Evolutionary conservation across 2,113 vertebrate species (phyloP).

Genomic region (Dicrurus megarhynchus): DNA sequence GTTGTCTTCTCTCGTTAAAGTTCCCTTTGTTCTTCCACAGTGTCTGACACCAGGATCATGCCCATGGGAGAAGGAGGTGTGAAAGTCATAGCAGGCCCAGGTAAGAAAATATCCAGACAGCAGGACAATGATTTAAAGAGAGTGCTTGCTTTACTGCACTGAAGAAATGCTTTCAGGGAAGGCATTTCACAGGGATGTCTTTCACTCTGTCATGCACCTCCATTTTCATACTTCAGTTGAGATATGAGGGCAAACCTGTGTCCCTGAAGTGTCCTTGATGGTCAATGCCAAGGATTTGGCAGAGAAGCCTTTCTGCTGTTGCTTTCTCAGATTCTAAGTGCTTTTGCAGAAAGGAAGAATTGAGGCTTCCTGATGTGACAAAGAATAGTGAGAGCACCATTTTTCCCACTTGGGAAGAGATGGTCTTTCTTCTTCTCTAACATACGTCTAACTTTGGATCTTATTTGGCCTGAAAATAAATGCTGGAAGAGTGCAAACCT

Average conservation of each 20-base stretch:
- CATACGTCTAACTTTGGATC: background rate
- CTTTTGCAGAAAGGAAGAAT: background rate
- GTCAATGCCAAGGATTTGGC: background rate
- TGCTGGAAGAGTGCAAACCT: background rate
- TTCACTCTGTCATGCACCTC: background rate
- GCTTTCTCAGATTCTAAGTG: background rate
- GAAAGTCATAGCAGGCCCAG: conserved; percentile 68
- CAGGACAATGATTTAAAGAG: background rate
- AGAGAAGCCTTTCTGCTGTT: background rate
- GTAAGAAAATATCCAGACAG: conserved; percentile 33
- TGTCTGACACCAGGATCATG: conserved; percentile 71
- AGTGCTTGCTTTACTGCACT: background rate
- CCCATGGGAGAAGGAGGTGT: conserved; percentile 69
- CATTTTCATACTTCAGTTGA: background rate
- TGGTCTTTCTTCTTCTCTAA: background rate
- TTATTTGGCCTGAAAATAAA: background rate
- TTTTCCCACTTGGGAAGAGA: background rate
- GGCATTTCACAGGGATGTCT: background rate
- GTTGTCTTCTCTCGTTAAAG: background rate
- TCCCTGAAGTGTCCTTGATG: background rate
- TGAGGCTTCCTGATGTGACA: background rate
- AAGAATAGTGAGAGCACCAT: background rate
- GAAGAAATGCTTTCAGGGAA: background rate
- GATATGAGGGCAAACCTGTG: background rate
- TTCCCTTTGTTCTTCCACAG: conserved; percentile 59